These are phyloP conservation scores for Entomobrya multifasciata DNA, from an alignment of 2,888 invertebrate genomes.

Conservation along the genomic window DNA sequence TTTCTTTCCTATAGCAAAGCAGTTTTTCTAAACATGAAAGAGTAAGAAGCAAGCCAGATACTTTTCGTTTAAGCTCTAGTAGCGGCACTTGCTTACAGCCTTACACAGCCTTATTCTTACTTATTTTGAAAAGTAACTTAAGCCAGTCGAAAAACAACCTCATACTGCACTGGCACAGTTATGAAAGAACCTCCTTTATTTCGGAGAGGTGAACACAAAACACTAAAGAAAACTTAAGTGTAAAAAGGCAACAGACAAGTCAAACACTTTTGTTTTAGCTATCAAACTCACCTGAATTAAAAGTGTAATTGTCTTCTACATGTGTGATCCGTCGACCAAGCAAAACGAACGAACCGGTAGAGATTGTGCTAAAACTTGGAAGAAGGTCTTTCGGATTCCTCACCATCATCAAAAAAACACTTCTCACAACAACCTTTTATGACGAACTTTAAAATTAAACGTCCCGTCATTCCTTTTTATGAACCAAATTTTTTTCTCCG, in stretches of 20 bases:
- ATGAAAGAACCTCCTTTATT: too few relatives aligned
- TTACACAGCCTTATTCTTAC: neutral
- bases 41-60: too few relatives aligned
- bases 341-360: neutral
- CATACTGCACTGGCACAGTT: too few relatives aligned
- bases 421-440: conserved; percentile 43
- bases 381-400: neutral
- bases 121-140: neutral
- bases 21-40: too few relatives aligned
- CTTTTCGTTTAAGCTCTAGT: too few relatives aligned
- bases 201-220: neutral
- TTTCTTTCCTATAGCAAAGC: too few relatives aligned
- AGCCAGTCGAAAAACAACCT: too few relatives aligned
- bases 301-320: conserved; percentile 26
- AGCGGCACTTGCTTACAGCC: too few relatives aligned
- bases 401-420: conserved; percentile 6
- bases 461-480: conserved; percentile 32
- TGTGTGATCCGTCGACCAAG: conserved; percentile 8
- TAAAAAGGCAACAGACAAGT: neutral
- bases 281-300: conserved; percentile 29
- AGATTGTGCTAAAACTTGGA: too few relatives aligned
- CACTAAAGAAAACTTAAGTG: neutral
- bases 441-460: conserved; percentile 51
- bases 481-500: conserved; percentile 37
- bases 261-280: neutral